Percentiles rank a stretch among this genome's conserved stretches.
Conservation (phyloP, 2,113 vertebrate genomes). For the Setophaga petechia region DNA sequence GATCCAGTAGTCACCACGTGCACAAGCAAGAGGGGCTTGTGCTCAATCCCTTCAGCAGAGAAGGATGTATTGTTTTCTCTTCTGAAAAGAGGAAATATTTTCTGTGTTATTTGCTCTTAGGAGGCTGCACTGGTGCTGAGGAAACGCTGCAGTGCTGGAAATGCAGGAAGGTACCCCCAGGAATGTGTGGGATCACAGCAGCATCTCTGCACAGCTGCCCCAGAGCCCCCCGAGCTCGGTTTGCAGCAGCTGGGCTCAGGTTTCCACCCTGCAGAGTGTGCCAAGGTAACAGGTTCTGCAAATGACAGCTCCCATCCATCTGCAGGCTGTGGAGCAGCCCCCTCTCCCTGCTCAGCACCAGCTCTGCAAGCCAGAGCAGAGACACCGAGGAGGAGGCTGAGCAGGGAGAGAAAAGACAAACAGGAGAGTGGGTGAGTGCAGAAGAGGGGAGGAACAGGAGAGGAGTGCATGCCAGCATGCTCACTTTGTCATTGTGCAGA, state of each 20-base stretch:
- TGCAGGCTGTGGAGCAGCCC: not conserved
- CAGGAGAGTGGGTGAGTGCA: constrained; percentile 37
- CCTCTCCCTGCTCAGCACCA: not conserved
- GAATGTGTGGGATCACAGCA: not conserved
- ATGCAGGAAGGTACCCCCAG: not conserved
- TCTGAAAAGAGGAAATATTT: not conserved
- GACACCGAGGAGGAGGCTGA: not conserved
- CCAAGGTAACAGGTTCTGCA: constrained; percentile 11
- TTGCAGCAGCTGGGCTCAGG: not conserved
- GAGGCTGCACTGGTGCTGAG: not conserved
- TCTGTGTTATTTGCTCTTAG: not conserved
- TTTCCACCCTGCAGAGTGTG: not conserved
- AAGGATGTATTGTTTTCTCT: not conserved
- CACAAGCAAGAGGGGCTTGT: not conserved
- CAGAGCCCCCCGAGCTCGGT: not conserved
- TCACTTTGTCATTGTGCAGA: not conserved
- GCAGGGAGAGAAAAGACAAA: constrained; percentile 3
- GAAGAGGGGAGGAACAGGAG: not conserved
- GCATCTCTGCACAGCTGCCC: not conserved
- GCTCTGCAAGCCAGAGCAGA: not conserved
- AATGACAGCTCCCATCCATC: not conserved
- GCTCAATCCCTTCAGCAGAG: not conserved
- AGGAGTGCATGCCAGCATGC: not conserved
- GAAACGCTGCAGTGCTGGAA: not conserved
- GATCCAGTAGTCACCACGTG: not conserved